These are phyloP conservation scores for Virgularia gustaviana DNA, from an alignment of 92 coral and sea anemone species.

Conservation along the genomic window DNA sequence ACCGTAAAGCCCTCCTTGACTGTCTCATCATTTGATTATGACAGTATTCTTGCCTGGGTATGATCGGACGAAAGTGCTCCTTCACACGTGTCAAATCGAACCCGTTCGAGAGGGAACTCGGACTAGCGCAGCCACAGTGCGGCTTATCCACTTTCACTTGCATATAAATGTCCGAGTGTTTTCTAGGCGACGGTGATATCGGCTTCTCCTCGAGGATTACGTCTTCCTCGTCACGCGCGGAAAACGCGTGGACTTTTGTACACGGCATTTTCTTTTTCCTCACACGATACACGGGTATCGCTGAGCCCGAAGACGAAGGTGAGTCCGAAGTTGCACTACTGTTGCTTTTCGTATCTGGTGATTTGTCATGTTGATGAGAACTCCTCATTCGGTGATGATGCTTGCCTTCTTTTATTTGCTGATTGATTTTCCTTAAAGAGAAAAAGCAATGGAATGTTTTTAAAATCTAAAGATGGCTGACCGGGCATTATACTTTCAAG, in stretches of 20 bases:
- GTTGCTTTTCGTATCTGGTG: slow-evolving; percentile 9
- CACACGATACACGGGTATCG: slow-evolving; percentile 29
- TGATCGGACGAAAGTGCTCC: slow-evolving; percentile 51
- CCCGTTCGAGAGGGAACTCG: slow-evolving; percentile 30
- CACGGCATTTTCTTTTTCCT: slow-evolving; percentile 94
- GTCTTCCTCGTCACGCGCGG: slow-evolving; percentile 81
- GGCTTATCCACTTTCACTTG: slow-evolving; percentile 75
- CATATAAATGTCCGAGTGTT: slow-evolving; percentile 61
- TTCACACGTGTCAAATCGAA: slow-evolving; percentile 55
- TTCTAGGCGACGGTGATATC: slow-evolving; percentile 44
- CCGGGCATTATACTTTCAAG: too few species aligned
- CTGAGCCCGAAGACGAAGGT: slow-evolving; percentile 52
- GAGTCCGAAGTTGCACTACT: background rate
- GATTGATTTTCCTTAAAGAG: slow-evolving; percentile 46
- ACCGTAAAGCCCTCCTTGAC: slow-evolving; percentile 55
- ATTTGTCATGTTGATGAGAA: slow-evolving; percentile 20
- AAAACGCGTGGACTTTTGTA: slow-evolving; percentile 67
- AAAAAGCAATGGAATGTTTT: slow-evolving; percentile 12
- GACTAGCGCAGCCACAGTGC: slow-evolving; percentile 59
- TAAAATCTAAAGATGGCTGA: slow-evolving; percentile 20
- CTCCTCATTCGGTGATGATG: background rate
- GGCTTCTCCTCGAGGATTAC: slow-evolving; percentile 84
- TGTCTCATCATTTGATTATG: slow-evolving; percentile 23
- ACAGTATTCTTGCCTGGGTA: slow-evolving; percentile 38
- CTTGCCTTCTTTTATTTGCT: slow-evolving; percentile 17